These are phyloP conservation scores for Zaprionus tsacasi DNA, from an alignment of 1,140 invertebrate species.

Conservation along the genomic window DNA sequence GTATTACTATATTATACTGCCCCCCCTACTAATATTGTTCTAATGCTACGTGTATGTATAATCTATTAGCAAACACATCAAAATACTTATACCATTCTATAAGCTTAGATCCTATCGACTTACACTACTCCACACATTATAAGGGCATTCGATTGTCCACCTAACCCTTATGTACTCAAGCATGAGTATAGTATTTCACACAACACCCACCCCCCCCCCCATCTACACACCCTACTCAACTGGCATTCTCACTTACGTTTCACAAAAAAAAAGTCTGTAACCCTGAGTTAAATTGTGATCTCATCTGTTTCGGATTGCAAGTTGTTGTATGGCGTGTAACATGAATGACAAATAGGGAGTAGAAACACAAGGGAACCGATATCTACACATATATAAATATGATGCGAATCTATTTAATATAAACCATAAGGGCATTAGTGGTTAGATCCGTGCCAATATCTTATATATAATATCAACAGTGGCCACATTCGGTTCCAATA, in stretches of 20 bases:
- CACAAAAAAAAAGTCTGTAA: slow-evolving; percentile 23
- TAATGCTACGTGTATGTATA: slow-evolving; percentile 71
- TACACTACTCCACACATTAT: slow-evolving; percentile 3
- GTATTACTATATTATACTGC: slow-evolving; percentile 56
- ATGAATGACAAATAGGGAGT: slow-evolving; percentile 55
- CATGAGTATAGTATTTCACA: slow-evolving; percentile 4
- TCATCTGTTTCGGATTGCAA: slow-evolving; percentile 63
- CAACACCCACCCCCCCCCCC: neutral
- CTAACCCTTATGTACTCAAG: slow-evolving; percentile 5
- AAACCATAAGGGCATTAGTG: slow-evolving; percentile 1
- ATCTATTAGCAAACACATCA: slow-evolving; percentile 70
- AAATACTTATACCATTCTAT: slow-evolving; percentile 57
- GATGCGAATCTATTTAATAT: slow-evolving; percentile 4
- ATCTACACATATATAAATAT: slow-evolving; percentile 4
- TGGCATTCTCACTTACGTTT: slow-evolving; percentile 14
- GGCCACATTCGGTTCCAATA: neutral
- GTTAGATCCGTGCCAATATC: neutral
- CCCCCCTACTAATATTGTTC: slow-evolving; percentile 52
- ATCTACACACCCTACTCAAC: neutral
- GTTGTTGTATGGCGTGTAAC: slow-evolving; percentile 60
- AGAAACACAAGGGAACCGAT: neutral
- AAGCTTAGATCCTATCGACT: slow-evolving; percentile 16
- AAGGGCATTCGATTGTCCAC: slow-evolving; percentile 25
- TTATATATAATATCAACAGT: neutral
- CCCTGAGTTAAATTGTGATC: slow-evolving; percentile 51